phyloP scores from a whole-genome alignment of 2,888 invertebrate species.

The Drosophila meridionalis region DNA sequence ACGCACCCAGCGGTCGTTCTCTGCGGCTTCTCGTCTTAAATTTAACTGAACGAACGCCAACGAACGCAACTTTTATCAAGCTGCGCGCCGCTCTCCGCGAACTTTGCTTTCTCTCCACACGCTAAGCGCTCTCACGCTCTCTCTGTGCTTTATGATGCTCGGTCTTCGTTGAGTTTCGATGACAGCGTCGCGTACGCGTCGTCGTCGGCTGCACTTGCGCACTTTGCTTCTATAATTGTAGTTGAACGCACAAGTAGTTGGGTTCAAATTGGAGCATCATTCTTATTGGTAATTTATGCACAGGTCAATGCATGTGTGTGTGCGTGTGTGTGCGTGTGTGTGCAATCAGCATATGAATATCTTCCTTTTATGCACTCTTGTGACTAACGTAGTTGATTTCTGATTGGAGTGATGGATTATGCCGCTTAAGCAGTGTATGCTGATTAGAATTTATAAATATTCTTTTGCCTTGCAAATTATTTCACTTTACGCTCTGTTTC shows the following conservation, averaged over 20 bases:
- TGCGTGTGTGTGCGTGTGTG: neutral
- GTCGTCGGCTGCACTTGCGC: slow-evolving; percentile 69
- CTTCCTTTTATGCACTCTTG: neutral
- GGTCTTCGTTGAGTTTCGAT: slow-evolving; percentile 46
- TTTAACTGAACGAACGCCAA: slow-evolving; percentile 58
- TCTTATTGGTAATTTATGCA: neutral
- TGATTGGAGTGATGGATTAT: neutral
- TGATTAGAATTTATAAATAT: neutral
- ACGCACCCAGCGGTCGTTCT: slow-evolving; percentile 69
- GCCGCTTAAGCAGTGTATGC: neutral
- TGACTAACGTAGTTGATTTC: neutral
- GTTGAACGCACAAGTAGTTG: slow-evolving; percentile 24
- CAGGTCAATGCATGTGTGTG: neutral
- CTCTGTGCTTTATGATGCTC: slow-evolving; percentile 38
- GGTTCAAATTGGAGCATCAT: slow-evolving; percentile 22
- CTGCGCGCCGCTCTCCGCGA: slow-evolving; percentile 21
- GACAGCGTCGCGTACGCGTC: slow-evolving; percentile 17
- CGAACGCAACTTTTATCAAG: slow-evolving; percentile 42
- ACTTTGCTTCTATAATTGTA: slow-evolving; percentile 32
- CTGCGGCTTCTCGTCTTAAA: slow-evolving; percentile 67
- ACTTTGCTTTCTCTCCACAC: slow-evolving; percentile 9
- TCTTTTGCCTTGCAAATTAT: neutral
- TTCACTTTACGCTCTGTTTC: slow-evolving; percentile 3
- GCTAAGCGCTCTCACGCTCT: slow-evolving; percentile 9
- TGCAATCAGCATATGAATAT: neutral